Conservation (phyloP, 1,140 invertebrate genomes). For the Zaprionus africanus region DNA sequence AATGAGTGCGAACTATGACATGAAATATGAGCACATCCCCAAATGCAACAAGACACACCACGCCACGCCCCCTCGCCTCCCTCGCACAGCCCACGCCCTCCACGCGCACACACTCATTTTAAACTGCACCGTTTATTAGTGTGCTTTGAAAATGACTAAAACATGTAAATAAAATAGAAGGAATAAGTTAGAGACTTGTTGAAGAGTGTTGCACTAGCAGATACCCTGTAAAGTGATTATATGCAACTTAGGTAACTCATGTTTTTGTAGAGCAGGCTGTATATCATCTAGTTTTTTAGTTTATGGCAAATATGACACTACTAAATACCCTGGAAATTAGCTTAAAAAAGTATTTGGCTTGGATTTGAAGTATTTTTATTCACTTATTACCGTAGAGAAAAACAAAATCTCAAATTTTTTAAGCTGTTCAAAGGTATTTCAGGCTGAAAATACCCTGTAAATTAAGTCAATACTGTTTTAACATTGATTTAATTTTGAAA, state of each 20-base stretch:
- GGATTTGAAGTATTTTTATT: too few relatives aligned
- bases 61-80: neutral
- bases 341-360: too few relatives aligned
- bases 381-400: too few relatives aligned
- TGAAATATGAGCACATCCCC: conserved; percentile 69
- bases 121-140: conserved; percentile 31
- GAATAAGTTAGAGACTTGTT: neutral
- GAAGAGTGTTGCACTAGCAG: neutral
- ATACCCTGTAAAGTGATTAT: conserved; percentile 1
- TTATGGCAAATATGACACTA: too few relatives aligned
- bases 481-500: too few relatives aligned
- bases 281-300: too few relatives aligned
- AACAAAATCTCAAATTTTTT: too few relatives aligned
- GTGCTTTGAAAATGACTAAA: conserved; percentile 32
- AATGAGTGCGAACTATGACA: conserved; percentile 81
- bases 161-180: conserved; percentile 25
- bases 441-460: too few relatives aligned
- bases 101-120: neutral
- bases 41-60: conserved; percentile 8
- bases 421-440: too few relatives aligned
- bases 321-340: too few relatives aligned
- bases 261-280: too few relatives aligned
- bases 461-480: too few relatives aligned
- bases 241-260: neutral
- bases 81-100: conserved; percentile 8